These are phyloP conservation scores for Atopsyche davidsoni DNA, from an alignment of 1,140 invertebrate genomes.

Conservation along the genomic window DNA sequence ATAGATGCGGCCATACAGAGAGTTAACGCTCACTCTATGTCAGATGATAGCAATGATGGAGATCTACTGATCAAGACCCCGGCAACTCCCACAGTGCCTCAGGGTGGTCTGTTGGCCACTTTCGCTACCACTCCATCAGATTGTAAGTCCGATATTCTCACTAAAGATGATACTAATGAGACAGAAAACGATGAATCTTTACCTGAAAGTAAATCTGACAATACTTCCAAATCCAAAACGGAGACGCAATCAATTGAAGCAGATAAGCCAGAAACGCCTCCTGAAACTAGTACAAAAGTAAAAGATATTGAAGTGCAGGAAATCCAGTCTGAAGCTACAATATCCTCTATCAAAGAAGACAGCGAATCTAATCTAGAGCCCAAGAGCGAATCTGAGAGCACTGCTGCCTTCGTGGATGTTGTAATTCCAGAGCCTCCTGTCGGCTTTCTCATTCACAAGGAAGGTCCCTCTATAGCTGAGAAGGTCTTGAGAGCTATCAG, in stretches of 20 bases:
- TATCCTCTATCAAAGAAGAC: constrained; percentile 5
- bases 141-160: constrained; percentile 10
- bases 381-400: constrained; percentile 52
- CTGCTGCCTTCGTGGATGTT: constrained; percentile 40
- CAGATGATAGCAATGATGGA: constrained; percentile 40
- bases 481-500: constrained; percentile 53
- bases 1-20: constrained; percentile 47
- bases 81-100: constrained; percentile 21
- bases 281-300: constrained; percentile 12
- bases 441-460: constrained; percentile 43
- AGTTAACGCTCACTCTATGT: constrained; percentile 38
- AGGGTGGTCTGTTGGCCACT: constrained; percentile 14
- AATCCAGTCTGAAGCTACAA: not conserved
- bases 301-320: constrained; percentile 11
- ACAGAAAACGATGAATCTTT: constrained; percentile 8
- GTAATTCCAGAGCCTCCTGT: constrained; percentile 43
- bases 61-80: constrained; percentile 33
- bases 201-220: not conserved
- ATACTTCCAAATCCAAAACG: not conserved
- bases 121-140: constrained; percentile 11
- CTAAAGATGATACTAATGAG: constrained; percentile 19
- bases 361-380: constrained; percentile 34
- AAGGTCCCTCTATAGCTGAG: constrained; percentile 53
- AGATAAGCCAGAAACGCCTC: constrained; percentile 2
- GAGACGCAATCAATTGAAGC: constrained; percentile 8